Evolutionary conservation across 1,140 invertebrate genomes (phyloP).

Genomic region (Drosophila tsacasi): DNA sequence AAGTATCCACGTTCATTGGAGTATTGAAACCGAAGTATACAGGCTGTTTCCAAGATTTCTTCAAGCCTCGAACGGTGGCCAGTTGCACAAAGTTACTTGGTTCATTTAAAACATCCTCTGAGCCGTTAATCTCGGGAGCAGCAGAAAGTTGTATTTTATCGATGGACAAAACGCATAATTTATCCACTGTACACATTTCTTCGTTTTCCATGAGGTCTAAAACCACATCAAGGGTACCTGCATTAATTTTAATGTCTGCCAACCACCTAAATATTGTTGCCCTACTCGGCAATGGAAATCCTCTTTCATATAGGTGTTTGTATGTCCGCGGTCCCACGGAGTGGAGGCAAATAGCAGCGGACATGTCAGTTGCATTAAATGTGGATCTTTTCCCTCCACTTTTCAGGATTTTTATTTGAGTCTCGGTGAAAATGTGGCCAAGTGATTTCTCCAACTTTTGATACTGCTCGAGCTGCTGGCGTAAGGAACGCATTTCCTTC

Average conservation of each 20-base stretch:
- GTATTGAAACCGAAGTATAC: constrained; percentile 27
- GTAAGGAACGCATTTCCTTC: constrained; percentile 7
- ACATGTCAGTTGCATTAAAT: constrained; percentile 24
- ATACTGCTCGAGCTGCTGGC: constrained; percentile 16
- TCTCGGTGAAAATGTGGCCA: constrained; percentile 13
- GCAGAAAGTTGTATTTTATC: constrained; percentile 39
- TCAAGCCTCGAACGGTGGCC: constrained; percentile 32
- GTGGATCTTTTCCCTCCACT: constrained; percentile 18
- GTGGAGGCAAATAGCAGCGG: constrained; percentile 31
- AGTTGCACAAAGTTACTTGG: constrained; percentile 28
- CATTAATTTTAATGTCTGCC: constrained; percentile 18
- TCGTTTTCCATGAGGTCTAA: constrained; percentile 29
- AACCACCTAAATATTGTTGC: constrained; percentile 35
- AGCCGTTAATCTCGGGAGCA: constrained; percentile 16
- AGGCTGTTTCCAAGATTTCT: constrained; percentile 43
- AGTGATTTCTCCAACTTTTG: constrained; percentile 11
- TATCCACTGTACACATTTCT: constrained; percentile 12
- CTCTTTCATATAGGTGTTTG: constrained; percentile 25
- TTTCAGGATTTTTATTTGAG: constrained; percentile 24
- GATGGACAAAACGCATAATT: constrained; percentile 37
- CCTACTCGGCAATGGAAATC: constrained; percentile 36
- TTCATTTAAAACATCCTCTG: constrained; percentile 3
- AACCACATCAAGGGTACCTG: constrained; percentile 17
- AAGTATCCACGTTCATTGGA: constrained; percentile 14
- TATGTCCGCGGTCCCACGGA: constrained; percentile 33